Base-by-base conservation (phyloP, 2,888 invertebrate species). In the Augiades crinisus region DNA sequence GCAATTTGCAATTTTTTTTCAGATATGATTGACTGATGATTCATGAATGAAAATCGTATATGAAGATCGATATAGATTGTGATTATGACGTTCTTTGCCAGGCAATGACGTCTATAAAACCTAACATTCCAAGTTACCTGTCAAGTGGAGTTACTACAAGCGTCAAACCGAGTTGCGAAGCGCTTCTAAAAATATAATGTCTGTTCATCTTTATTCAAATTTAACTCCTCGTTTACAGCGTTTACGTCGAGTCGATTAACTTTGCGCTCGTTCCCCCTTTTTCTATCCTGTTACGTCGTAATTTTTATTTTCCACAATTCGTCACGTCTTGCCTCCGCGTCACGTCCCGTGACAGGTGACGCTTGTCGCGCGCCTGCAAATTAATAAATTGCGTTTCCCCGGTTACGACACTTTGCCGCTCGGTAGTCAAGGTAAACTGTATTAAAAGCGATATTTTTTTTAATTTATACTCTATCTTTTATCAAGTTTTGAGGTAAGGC, bases 291-390 rank as follows among this genome's bases (percentile, higher is more conserved):
- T 75, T 74, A 73, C 31, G 71, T 72, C 70, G 79, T 81, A 78
- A 81, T 81, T 81, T 81, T 81, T 80, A 81, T 78, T 81, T 77
- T 73, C 65, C 73, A 74, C 81, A 76, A 81, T 81, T 81, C 79
- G 75, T 81, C 80, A 81, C 79, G 81, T 73, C 73, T 61, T 52
- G 53, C 40, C 61, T 46, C 55, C 50, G 69, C 68, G 72, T 76
- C 75, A 71, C 69, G 67, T 60, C 49, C 67, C 66, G 64, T 79
- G 76, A 78, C 80, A 77, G 78, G 79, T 78, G 76, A 78, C 76
- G 74, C 68, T 62, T 68, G 70, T 69, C 68, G 62, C 59, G 53
- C 62, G 65, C 72, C 70, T 72, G 67, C 64, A 75, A 78, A 79
- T 79, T 78, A 78, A 72, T 75, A 78, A 76, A 76, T 74, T 74